Evolutionary conservation across 2,113 vertebrate species (phyloP), one percentile per base, ranked within the genome.

Genomic region (Apodemus sylvaticus): DNA sequence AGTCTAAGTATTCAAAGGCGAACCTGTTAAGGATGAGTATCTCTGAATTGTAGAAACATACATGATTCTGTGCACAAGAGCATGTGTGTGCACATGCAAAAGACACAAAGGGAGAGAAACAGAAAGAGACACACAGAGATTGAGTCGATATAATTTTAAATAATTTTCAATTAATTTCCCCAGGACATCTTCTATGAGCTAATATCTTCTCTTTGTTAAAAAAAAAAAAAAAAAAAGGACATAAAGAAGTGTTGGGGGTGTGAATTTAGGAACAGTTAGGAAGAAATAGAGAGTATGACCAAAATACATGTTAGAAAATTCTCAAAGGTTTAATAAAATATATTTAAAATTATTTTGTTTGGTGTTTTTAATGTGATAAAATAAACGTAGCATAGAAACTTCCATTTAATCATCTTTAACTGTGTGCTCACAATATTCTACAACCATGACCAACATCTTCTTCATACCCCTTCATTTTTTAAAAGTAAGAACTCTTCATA

Each of bases 11-110:
- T 11, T 93, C 66, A 22, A 86, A 71, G 2, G 58, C 58, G 6
- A 51, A 74, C 11, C 31, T 31, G 16, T 64, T 85, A 48, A 36
- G 62, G 48, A 53, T 62, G n/a, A 64, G 3, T 42, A 31, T 66
- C 82, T 13, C 88, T 81, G 29, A 34, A 64, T 62, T 39, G 17
- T 74, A 86, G 39, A 92, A 94, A 92, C 48, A 79, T 4, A 26
- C 2, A 58, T 66, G 64, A 66, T 31, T 31, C 29, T 31, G 64
- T 66, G 64, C 29, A 13, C 64, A 66, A 66, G 64, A 66, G 29
- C 3, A 0, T 62, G 13, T 11, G 12, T 62, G 48, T 4, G 2
- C 16, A 13, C 39, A 13, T 0, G 13, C 22, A 26, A 77, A 42
- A 51, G 26, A 78, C 29, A 34, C 45, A 78, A 6, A 74, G 73